phyloP scores from a whole-genome alignment of 2,113 vertebrate genomes.

The Anoura caudifer region DNA sequence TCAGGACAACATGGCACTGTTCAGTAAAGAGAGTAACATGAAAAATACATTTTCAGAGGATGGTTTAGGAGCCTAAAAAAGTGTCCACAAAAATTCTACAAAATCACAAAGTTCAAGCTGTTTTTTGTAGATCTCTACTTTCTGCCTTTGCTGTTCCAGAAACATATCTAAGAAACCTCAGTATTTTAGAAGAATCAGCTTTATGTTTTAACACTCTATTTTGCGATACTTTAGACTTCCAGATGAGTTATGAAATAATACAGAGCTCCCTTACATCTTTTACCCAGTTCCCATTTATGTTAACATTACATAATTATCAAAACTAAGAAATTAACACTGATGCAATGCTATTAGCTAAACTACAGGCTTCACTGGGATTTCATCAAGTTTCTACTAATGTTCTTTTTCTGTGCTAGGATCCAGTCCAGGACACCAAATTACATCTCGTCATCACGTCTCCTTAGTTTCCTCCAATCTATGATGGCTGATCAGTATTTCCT shows the following conservation, averaged over 20 bases:
- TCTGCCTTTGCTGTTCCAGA: background rate
- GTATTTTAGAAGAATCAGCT: background rate
- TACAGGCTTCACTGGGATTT: background rate
- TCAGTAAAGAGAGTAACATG: background rate
- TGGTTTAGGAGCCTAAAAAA: background rate
- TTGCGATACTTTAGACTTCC: background rate
- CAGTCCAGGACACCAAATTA: background rate
- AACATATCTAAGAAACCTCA: background rate
- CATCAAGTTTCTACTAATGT: background rate
- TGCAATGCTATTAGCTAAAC: background rate
- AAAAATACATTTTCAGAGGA: background rate
- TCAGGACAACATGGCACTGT: background rate
- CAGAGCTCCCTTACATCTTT: background rate
- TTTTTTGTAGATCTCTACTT: background rate
- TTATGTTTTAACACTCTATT: slow-evolving; percentile 6
- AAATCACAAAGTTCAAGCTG: background rate
- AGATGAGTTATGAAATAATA: background rate
- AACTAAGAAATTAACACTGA: background rate
- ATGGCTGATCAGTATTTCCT: background rate
- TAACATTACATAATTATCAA: background rate
- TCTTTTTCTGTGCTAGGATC: background rate
- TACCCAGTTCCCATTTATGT: background rate
- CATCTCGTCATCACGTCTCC: background rate
- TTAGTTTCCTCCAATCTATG: background rate
- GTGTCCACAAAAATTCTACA: background rate